These are phyloP conservation scores for Idris sp. DNA, from an alignment of 1,140 invertebrate species.

Conservation along the genomic window DNA sequence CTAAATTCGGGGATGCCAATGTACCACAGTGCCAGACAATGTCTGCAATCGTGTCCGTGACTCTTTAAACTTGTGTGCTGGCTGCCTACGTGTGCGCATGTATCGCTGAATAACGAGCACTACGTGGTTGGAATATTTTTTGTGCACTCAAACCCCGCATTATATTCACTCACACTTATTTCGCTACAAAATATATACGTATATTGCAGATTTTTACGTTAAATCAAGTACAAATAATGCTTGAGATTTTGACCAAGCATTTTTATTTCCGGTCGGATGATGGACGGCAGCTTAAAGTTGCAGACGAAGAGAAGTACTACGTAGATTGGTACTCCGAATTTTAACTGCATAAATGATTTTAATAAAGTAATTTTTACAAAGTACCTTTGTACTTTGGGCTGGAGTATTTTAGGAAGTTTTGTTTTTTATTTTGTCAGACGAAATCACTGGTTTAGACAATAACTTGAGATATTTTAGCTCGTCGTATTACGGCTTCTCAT, in stretches of 20 bases:
- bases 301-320: too few species aligned
- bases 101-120: conserved; percentile 51
- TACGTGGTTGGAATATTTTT: conserved; percentile 53
- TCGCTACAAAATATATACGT: conserved; percentile 27
- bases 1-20: conserved; percentile 41
- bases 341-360: neutral
- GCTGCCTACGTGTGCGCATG: conserved; percentile 8
- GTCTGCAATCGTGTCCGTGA: neutral
- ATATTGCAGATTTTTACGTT: conserved; percentile 28
- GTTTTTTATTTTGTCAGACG: too few species aligned
- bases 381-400: too few species aligned
- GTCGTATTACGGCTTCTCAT: conserved; percentile 7
- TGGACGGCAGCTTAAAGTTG: too few species aligned
- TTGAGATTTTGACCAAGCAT: too few species aligned
- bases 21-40: conserved; percentile 24
- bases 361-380: too few species aligned
- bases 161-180: conserved; percentile 46
- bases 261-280: conserved; percentile 4
- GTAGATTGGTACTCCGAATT: too few species aligned
- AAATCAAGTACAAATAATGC: conserved; percentile 35
- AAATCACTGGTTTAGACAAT: too few species aligned
- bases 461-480: conserved; percentile 8
- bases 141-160: too few species aligned
- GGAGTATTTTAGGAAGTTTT: too few species aligned
- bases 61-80: neutral